Evolutionary conservation across 2,797 vertebrate genomes (phyloP).

Genomic region (Enoplosus armatus): DNA sequence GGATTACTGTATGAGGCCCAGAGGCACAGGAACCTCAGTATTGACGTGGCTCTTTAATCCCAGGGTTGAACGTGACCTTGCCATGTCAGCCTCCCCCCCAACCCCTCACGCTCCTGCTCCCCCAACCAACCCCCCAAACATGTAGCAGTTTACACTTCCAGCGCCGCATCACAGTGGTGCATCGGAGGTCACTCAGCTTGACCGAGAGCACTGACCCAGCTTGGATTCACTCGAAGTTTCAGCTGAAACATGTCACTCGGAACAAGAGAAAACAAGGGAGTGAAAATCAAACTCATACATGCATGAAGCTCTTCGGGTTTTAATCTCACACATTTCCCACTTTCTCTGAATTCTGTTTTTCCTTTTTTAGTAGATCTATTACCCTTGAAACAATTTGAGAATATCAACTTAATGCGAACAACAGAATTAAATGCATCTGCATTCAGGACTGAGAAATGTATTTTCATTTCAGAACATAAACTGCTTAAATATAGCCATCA

Average conservation of each 20-base stretch:
- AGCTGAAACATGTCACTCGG: slow-evolving; percentile 49
- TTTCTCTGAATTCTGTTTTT: slow-evolving; percentile 1
- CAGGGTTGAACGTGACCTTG: slow-evolving; percentile 86
- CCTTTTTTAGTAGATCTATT: slow-evolving; percentile 7
- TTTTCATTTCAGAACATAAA: slow-evolving; percentile 28
- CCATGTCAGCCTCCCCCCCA: slow-evolving; percentile 69
- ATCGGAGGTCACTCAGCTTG: slow-evolving; percentile 52
- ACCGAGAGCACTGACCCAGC: slow-evolving; percentile 42
- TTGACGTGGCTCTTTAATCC: slow-evolving; percentile 85
- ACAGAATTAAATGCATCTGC: not conserved
- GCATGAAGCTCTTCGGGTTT: slow-evolving; percentile 1
- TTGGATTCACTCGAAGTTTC: slow-evolving; percentile 32
- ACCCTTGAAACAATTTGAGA: slow-evolving; percentile 8
- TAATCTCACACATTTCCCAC: not conserved
- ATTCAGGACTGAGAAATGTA: slow-evolving; percentile 1
- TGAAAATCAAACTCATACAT: slow-evolving; percentile 11
- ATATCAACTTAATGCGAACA: slow-evolving; percentile 7
- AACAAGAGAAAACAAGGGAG: slow-evolving; percentile 30
- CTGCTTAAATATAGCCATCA: slow-evolving; percentile 56
- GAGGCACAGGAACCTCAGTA: slow-evolving; percentile 84
- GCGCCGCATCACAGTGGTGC: slow-evolving; percentile 38
- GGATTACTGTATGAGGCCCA: slow-evolving; percentile 86
- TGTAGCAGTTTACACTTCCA: slow-evolving; percentile 61
- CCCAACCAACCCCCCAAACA: slow-evolving; percentile 34
- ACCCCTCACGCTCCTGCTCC: not conserved